phyloP scores from a whole-genome alignment of 2,797 vertebrate species.

The Gambelia wislizenii region DNA sequence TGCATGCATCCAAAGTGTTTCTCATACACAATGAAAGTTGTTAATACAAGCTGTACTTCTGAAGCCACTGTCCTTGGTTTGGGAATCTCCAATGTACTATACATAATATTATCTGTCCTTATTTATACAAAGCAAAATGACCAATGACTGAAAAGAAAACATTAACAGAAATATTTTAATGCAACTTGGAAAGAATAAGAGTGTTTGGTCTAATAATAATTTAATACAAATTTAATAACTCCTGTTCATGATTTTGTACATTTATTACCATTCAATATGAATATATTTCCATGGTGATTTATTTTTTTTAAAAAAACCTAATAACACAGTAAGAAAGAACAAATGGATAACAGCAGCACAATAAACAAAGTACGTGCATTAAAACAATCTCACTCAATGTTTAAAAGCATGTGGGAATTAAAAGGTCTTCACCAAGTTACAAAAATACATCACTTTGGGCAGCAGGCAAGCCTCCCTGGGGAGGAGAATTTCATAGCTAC shows the following conservation, averaged over 20 bases:
- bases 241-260: neutral
- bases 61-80: neutral
- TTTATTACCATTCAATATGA: too few species aligned
- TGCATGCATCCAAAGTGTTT: neutral
- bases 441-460: constrained; percentile 4
- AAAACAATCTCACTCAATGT: neutral
- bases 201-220: neutral
- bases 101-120: neutral
- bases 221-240: neutral
- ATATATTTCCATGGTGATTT: too few species aligned
- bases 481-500: neutral
- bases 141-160: neutral
- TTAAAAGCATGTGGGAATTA: neutral
- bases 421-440: neutral
- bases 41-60: neutral
- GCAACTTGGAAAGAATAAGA: neutral
- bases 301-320: too few species aligned
- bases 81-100: neutral
- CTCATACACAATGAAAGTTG: neutral
- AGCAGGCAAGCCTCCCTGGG: neutral
- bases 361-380: neutral
- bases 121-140: neutral
- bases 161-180: neutral
- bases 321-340: neutral
- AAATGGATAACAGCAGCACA: neutral